Base-by-base conservation (phyloP, 2,113 vertebrate species). In the Dendrocopos noguchii region DNA sequence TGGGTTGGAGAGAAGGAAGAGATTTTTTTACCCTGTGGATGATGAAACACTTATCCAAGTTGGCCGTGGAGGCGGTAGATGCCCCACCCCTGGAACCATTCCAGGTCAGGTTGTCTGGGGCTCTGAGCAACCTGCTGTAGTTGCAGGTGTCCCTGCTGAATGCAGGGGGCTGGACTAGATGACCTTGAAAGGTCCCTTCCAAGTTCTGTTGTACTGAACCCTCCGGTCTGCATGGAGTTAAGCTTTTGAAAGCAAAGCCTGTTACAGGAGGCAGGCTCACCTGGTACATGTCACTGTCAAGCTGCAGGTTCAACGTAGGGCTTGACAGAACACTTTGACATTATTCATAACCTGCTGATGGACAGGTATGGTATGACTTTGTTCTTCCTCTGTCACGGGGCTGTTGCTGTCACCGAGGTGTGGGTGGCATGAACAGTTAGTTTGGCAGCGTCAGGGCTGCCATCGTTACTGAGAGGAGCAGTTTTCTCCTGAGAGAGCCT, bases 181-280 rank as follows among this genome's bases (percentile, higher is more conserved):
- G 50, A 52, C 50, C 21, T 24, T 52, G 47, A 50, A 50, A 20
- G 50, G 50, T 52, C 50, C 50, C 22, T 52, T 52, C 22, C 22
- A 52, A 24, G 50, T 22, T 22, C 50, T 52, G 50, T 77, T 63
- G 55, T 24, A 19, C 2, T 9, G 66, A 42, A 47, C 31, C 6
- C 34, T 52, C 0, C 0, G 2, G 19, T 63, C 36, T 74, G 77
- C 1, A 0, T 2, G 12, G 74, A 42, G 46, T 14, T 36, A 44
- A 57, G 65, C 15, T 74, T 74, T 39, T 60, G 20, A 21, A 39
- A 50, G 42, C 50, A 13, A 34, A 74, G 28, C 0, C 0, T 39
- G 46, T 27, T 16, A 5, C 10, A 2, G 3, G 46, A 61, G 70
- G 53, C 9, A 47, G 7, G 2, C 31, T 90, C 75, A 61, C 36